A percentile compares a stretch with the other conserved stretches of the same genome.
These are phyloP conservation scores for Ctenomys sociabilis DNA, from an alignment of 2,113 vertebrate species.

Conservation along the genomic window DNA sequence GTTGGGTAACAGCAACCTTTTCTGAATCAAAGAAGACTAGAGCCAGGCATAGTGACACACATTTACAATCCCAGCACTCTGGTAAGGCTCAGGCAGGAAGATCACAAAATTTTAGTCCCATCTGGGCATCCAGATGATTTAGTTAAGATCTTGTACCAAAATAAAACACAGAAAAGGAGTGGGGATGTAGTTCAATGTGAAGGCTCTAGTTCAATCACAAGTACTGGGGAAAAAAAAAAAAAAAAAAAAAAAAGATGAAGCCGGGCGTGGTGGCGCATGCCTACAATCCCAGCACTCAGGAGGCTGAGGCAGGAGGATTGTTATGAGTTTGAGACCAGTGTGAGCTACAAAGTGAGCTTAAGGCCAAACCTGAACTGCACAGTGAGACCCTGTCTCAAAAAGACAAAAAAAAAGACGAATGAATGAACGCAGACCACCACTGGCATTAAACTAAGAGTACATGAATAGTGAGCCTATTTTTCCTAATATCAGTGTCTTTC, in stretches of 20 bases:
- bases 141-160: neutral
- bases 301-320: too few relatives aligned
- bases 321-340: too few relatives aligned
- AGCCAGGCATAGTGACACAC: neutral
- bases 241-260: neutral
- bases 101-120: neutral
- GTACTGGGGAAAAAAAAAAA: neutral
- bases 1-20: neutral
- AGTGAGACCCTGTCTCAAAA: too few relatives aligned
- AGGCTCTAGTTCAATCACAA: neutral
- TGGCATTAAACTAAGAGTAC: neutral
- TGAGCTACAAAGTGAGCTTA: too few relatives aligned
- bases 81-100: neutral
- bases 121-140: neutral
- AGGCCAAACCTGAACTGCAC: too few relatives aligned
- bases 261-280: too few relatives aligned
- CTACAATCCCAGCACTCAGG: too few relatives aligned
- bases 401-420: neutral
- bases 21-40: neutral
- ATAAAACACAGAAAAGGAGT: neutral
- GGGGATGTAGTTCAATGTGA: neutral
- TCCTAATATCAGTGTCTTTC: neutral
- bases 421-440: neutral
- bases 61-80: neutral
- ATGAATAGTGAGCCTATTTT: neutral